phyloP scores from a whole-genome alignment of 2,113 vertebrate species.

The Chaenogobius annularis region DNA sequence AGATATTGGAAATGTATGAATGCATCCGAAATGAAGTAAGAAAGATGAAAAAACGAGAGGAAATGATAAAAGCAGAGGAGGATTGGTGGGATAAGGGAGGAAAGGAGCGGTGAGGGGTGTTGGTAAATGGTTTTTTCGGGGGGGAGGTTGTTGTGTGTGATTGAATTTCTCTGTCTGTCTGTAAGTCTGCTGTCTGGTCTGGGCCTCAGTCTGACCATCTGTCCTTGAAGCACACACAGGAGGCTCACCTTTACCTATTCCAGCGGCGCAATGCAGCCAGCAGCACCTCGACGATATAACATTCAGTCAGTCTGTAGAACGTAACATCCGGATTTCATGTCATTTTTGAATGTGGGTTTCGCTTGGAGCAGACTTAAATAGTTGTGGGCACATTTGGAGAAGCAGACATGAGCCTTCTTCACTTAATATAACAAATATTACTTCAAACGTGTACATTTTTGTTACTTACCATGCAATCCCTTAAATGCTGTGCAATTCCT shows the following conservation, averaged over 20 bases:
- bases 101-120: conserved; percentile 20
- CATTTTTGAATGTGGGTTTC: too few relatives aligned
- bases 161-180: conserved; percentile 51
- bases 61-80: conserved; percentile 53
- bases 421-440: background rate
- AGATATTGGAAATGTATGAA: conserved; percentile 77
- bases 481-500: too few relatives aligned
- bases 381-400: background rate
- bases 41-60: conserved; percentile 62
- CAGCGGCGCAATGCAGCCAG: conserved; percentile 44
- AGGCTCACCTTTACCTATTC: conserved; percentile 51
- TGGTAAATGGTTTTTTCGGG: background rate
- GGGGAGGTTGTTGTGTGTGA: conserved; percentile 37
- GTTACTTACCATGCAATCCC: too few relatives aligned
- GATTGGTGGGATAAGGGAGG: conserved; percentile 16
- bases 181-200: conserved; percentile 45
- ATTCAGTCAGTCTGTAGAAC: background rate
- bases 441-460: background rate
- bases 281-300: conserved; percentile 1
- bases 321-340: background rate
- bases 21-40: conserved; percentile 72
- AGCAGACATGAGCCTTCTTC: conserved; percentile 1
- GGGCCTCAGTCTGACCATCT: conserved; percentile 56
- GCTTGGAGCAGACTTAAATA: background rate
- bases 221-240: conserved; percentile 58